Conservation (phyloP, 2,113 vertebrate genomes). For the Gymnogyps californianus region DNA sequence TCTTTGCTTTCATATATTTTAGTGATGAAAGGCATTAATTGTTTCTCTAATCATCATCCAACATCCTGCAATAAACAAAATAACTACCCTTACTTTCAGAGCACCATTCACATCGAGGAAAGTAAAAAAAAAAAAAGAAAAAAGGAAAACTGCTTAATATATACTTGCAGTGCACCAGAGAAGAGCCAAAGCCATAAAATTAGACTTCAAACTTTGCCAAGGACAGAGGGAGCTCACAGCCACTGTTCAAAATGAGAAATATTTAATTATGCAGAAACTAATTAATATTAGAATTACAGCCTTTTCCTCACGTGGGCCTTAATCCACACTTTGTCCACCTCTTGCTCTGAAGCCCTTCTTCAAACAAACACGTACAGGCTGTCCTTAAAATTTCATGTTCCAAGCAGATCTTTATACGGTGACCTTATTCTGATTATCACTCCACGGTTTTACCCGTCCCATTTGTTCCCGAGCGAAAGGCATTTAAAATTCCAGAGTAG, state of each 20-base stretch:
- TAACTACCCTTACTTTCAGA: not conserved
- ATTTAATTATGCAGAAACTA: constrained; percentile 64
- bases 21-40: not conserved
- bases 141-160: not conserved
- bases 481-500: constrained; percentile 29
- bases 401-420: not conserved
- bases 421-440: constrained; percentile 53
- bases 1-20: not conserved
- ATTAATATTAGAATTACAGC: constrained; percentile 50
- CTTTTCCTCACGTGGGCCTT: not conserved
- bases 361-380: constrained; percentile 29
- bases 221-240: constrained; percentile 28
- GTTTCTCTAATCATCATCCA: constrained; percentile 15
- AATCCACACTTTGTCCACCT: constrained; percentile 28
- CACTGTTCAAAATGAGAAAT: constrained; percentile 19
- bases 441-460: not conserved
- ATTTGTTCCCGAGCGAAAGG: not conserved
- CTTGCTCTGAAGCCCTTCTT: constrained; percentile 19
- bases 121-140: not conserved
- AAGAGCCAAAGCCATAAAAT: constrained; percentile 38
- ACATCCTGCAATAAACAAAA: not conserved
- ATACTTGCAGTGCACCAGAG: not conserved
- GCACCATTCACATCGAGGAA: not conserved
- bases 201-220: constrained; percentile 21
- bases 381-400: constrained; percentile 51